Percentiles rank a stretch among this genome's conserved stretches.
phyloP scores from a whole-genome alignment of 2,888 invertebrate genomes.

The Andricus curvator region DNA sequence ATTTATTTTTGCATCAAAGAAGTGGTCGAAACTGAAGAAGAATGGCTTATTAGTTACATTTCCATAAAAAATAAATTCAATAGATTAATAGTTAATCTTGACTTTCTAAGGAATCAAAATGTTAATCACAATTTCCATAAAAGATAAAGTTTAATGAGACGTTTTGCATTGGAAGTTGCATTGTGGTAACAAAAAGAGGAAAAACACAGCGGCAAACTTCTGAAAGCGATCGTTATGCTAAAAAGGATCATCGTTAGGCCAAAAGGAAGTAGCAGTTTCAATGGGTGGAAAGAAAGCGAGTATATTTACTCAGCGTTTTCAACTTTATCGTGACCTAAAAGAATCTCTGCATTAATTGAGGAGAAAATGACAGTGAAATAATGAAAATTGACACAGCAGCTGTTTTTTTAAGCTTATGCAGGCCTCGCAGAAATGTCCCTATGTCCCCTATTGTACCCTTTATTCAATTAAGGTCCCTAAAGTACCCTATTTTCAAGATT shows the following conservation, averaged over 20 bases:
- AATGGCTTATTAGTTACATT: too few species aligned
- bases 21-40: too few species aligned
- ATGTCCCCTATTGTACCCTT: too few species aligned
- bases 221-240: conserved; percentile 15
- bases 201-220: conserved; percentile 8
- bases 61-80: too few species aligned
- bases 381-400: neutral
- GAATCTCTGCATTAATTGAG: neutral
- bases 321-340: neutral
- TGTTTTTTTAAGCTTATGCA: neutral
- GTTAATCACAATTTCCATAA: conserved; percentile 3
- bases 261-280: conserved; percentile 2
- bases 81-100: too few species aligned
- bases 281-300: neutral
- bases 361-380: neutral
- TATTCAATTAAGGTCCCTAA: too few species aligned
- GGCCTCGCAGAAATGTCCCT: too few species aligned
- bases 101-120: conserved; percentile 18
- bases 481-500: too few species aligned
- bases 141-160: conserved; percentile 29
- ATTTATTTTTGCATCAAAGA: too few species aligned
- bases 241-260: conserved; percentile 29
- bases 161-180: conserved; percentile 14
- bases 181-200: neutral
- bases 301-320: neutral